Base-by-base conservation (phyloP, 53 echinoderm and acorn worm species). In the Antedon mediterranea region DNA sequence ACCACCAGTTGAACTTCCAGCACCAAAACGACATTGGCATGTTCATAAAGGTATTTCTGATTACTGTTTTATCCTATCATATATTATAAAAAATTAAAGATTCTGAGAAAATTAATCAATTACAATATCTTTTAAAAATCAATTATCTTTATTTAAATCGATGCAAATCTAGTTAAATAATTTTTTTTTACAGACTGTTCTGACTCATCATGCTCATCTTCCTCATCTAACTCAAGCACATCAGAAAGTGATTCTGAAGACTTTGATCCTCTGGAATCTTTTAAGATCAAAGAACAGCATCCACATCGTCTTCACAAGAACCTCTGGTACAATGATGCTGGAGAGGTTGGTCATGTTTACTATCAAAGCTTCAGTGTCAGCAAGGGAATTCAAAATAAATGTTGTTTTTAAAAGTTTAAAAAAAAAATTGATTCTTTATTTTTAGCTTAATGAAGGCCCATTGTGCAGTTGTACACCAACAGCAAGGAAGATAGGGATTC, bases 291-390 rank as follows among this genome's bases (percentile, higher is more conserved):
- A 71, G 86, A 85, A 74, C 79, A 93, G 26, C 98, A 98, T 79
- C 98, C 93, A 0, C 84, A 84, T 18, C 77, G 90, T 18, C 72
- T 98, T 11, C 90, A 90, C 4, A 84, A 90, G 30, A 92, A 93
- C 57, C 88, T 98, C 3, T 98, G 93, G 98, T 98, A 88, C 76
- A 98, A 98, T 79, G 93, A 98, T 26, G 84, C 88, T 0, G 98
- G 93, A 71, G 90, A 98, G 92, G 92, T 91, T 3, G 77, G 82
- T 77, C 0, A 13, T 31, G 37, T 6, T 11, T 37, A 6, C 11
- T 6, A 37, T 6, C 37, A 37, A 37, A 37, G 4, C 37, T 37
- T 37, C n/a, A n/a, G n/a, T n/a, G n/a, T n/a, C n/a, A n/a, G n/a
- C n/a, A n/a, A n/a, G n/a, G n/a, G n/a, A n/a, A n/a, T n/a, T n/a